A percentile compares a stretch with the other conserved stretches of the same genome.
phyloP scores from a whole-genome alignment of 1,140 invertebrate species.

The Drosophila arawakana region DNA sequence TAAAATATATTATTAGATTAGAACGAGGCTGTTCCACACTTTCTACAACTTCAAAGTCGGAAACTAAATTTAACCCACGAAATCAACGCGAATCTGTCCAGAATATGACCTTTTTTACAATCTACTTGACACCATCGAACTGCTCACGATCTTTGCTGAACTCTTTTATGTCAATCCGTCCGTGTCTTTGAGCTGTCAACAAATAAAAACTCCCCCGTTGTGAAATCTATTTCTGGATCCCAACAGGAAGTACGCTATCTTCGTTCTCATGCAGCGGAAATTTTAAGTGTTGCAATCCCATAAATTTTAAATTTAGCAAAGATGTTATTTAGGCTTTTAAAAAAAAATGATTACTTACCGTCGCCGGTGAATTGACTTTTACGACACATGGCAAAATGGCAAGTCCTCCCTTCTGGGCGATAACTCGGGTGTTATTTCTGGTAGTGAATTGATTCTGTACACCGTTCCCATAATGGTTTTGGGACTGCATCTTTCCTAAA shows the following conservation, averaged over 20 bases:
- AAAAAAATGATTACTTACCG: conserved; percentile 86
- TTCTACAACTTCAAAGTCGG: too few relatives aligned
- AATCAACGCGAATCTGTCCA: not conserved
- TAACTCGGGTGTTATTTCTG: conserved; percentile 87
- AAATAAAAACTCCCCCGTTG: not conserved
- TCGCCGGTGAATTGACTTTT: conserved; percentile 88
- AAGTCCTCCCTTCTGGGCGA: conserved; percentile 90
- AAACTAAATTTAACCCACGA: too few relatives aligned
- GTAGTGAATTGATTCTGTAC: conserved; percentile 84
- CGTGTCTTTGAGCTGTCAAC: not conserved
- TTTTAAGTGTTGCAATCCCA: not conserved
- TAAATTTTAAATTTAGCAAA: not conserved
- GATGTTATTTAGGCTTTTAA: not conserved
- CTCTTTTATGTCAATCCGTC: too few relatives aligned
- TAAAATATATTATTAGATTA: too few relatives aligned
- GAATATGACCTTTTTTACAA: too few relatives aligned
- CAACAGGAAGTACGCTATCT: not conserved
- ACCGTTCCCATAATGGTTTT: conserved; percentile 78
- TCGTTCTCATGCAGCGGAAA: not conserved
- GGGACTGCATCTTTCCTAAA: conserved; percentile 76
- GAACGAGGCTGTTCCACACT: too few relatives aligned
- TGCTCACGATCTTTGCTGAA: too few relatives aligned
- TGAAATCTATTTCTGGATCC: not conserved
- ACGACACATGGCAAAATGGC: conserved; percentile 90
- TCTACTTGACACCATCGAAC: too few relatives aligned